These are phyloP conservation scores for Drosophila peninsularis DNA, from an alignment of 2,888 invertebrate species.

Conservation along the genomic window DNA sequence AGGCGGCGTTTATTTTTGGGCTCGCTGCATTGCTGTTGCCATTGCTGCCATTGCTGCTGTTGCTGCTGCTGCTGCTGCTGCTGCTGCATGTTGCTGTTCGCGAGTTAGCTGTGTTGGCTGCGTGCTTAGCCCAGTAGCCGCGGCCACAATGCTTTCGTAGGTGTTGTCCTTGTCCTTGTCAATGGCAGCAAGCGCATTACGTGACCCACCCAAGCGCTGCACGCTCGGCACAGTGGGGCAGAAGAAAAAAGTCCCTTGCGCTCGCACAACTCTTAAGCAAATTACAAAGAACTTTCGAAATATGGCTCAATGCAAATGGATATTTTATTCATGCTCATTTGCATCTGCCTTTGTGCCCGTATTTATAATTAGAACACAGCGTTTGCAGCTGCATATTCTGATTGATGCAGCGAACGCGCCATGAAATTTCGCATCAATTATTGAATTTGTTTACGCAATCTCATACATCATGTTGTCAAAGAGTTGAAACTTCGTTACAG, in stretches of 20 bases:
- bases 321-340: not conserved
- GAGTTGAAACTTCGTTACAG: constrained; percentile 24
- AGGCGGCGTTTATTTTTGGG: constrained; percentile 55
- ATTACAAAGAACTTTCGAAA: too few relatives aligned
- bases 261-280: too few relatives aligned
- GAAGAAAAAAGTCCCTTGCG: too few relatives aligned
- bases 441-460: not conserved
- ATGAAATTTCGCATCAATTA: constrained; percentile 3
- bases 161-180: constrained; percentile 51
- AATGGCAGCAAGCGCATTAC: constrained; percentile 44
- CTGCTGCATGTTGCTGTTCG: constrained; percentile 35
- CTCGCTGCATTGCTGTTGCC: constrained; percentile 17
- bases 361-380: not conserved
- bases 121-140: constrained; percentile 36
- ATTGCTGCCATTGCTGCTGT: constrained; percentile 9
- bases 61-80: constrained; percentile 15
- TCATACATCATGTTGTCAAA: constrained; percentile 28
- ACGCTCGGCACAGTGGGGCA: constrained; percentile 40
- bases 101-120: constrained; percentile 50
- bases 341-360: not conserved
- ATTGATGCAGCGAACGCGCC: constrained; percentile 5
- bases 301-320: not conserved
- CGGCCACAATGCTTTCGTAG: constrained; percentile 45
- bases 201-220: constrained; percentile 45
- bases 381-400: not conserved